Percentiles rank a stretch among this genome's conserved stretches.
These are phyloP conservation scores for Gambelia wislizenii DNA, from an alignment of 2,797 vertebrate genomes.

Conservation along the genomic window DNA sequence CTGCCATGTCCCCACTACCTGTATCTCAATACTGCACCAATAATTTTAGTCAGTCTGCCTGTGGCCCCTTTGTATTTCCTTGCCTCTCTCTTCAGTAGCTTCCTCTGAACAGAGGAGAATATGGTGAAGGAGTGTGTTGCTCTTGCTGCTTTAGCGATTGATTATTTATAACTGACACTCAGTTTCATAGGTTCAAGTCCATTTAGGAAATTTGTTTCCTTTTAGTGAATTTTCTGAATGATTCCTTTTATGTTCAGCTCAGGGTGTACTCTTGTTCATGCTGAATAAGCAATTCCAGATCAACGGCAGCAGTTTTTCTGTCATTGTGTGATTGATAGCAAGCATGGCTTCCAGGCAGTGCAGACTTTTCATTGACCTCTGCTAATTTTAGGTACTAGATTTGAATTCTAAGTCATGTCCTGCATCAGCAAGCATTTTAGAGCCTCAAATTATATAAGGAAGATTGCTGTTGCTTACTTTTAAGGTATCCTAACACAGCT, in stretches of 20 bases:
- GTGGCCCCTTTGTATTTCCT: neutral
- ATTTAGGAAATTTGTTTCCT: slow-evolving; percentile 34
- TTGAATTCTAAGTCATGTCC: slow-evolving; percentile 63
- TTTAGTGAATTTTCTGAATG: slow-evolving; percentile 29
- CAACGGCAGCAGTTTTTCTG: slow-evolving; percentile 47
- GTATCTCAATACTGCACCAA: neutral
- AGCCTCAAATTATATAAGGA: slow-evolving; percentile 49
- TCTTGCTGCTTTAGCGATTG: slow-evolving; percentile 35
- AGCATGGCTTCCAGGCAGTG: slow-evolving; percentile 59
- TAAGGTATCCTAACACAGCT: slow-evolving; percentile 52
- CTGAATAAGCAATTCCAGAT: slow-evolving; percentile 59
- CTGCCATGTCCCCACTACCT: neutral
- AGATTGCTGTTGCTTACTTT: slow-evolving; percentile 50
- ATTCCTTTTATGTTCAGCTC: slow-evolving; percentile 12
- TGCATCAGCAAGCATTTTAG: slow-evolving; percentile 61
- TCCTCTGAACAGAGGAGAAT: neutral
- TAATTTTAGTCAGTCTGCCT: neutral
- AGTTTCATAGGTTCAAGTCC: slow-evolving; percentile 50
- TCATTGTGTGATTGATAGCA: slow-evolving; percentile 62
- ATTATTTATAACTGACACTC: slow-evolving; percentile 32
- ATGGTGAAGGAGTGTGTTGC: neutral
- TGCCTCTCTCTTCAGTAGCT: neutral
- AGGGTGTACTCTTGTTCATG: slow-evolving; percentile 33
- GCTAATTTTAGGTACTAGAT: slow-evolving; percentile 59
- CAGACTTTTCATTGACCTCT: slow-evolving; percentile 65